Conservation (phyloP, 2,888 invertebrate genomes). For the Caenorhabditis virilis region DNA sequence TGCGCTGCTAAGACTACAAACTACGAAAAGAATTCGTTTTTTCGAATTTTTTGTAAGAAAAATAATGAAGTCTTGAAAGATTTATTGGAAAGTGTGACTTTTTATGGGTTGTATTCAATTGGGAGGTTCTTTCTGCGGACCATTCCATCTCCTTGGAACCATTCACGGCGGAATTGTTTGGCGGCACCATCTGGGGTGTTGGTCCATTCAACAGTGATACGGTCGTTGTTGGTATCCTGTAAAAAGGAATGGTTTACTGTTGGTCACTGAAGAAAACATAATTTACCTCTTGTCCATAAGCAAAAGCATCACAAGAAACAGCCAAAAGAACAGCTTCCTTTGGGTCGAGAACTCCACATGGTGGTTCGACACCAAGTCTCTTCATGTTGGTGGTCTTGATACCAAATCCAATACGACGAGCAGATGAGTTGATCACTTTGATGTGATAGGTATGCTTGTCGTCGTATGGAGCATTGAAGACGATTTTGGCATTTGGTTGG, state of each 20-base stretch:
- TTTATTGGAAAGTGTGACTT: too few species aligned
- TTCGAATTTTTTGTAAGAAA: neutral
- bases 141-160: constrained; percentile 61
- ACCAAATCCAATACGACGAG: too few species aligned
- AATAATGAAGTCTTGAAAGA: neutral
- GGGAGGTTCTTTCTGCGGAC: constrained; percentile 53
- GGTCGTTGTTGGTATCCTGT: constrained; percentile 49
- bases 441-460: too few species aligned
- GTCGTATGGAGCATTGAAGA: too few species aligned
- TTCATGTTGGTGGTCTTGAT: constrained; percentile 4
- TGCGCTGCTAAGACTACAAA: too few species aligned
- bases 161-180: constrained; percentile 56
- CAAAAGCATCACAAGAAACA: too few species aligned
- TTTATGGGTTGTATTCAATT: constrained; percentile 38
- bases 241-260: too few species aligned
- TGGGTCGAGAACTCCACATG: neutral
- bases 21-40: too few species aligned
- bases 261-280: too few species aligned
- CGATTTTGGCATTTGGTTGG: constrained; percentile 6
- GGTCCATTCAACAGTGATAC: constrained; percentile 57
- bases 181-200: constrained; percentile 53
- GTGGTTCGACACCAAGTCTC: constrained; percentile 2
- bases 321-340: neutral
- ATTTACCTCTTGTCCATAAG: too few species aligned
- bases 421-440: too few species aligned